Percentiles rank a stretch among this genome's conserved stretches.
Evolutionary conservation across 2,888 invertebrate species (phyloP).

Genomic region (Drepana falcataria): DNA sequence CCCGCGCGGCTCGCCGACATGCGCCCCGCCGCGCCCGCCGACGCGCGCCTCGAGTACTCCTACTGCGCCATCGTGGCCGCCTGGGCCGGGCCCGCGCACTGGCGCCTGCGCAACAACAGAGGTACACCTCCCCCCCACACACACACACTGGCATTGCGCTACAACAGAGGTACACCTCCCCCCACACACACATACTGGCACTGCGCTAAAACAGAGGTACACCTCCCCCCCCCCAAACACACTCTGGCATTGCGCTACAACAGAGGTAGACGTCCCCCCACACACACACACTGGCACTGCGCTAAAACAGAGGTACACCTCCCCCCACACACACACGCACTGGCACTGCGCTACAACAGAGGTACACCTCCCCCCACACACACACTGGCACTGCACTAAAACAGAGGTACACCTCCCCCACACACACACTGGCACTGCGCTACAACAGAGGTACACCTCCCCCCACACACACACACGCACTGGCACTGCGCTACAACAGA

Average conservation of each 20-base stretch:
- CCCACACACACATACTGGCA: not conserved
- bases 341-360: no score
- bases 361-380: no score
- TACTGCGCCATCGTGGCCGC: constrained; percentile 80
- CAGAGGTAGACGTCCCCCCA: constrained; percentile 38
- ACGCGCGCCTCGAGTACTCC: constrained; percentile 83
- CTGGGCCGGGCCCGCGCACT: constrained; percentile 92
- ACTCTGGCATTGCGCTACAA: constrained; percentile 70
- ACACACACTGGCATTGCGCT: constrained; percentile 58
- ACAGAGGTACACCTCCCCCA: no score
- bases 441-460: no score
- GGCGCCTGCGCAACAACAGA: constrained; percentile 82
- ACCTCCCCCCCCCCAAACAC: not conserved
- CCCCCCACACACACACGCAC: no score
- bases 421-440: no score
- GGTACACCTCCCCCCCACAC: constrained; percentile 24
- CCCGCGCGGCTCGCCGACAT: constrained; percentile 71
- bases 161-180: constrained; percentile 49
- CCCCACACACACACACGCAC: no score
- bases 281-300: no score
- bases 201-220: constrained; percentile 73
- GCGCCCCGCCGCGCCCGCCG: constrained; percentile 69
- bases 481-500: no score
- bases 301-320: no score
- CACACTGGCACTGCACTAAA: no score